A percentile compares a stretch with the other conserved stretches of the same genome.
These are phyloP conservation scores for Argyresthia albistria DNA, from an alignment of 2,888 invertebrate genomes.

Conservation along the genomic window DNA sequence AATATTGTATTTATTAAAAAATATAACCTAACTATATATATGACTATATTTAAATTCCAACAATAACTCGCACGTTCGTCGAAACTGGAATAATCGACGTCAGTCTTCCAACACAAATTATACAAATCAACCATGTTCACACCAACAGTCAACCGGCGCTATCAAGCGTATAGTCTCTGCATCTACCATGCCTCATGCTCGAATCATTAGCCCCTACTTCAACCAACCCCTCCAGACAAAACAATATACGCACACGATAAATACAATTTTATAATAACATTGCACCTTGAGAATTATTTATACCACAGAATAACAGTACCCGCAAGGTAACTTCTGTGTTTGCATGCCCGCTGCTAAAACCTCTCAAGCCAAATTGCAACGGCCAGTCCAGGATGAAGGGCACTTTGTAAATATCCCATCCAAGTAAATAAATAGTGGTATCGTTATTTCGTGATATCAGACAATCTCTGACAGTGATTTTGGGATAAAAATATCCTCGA, in stretches of 20 bases:
- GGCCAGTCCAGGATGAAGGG: too few species aligned
- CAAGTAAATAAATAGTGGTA: too few species aligned
- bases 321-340: too few species aligned
- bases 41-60: constrained; percentile 71
- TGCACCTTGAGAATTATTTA: constrained; percentile 56
- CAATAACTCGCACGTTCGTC: constrained; percentile 68
- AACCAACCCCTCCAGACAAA: too few species aligned
- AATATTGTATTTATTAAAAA: constrained; percentile 73
- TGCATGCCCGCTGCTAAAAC: too few species aligned
- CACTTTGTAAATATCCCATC: too few species aligned
- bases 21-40: constrained; percentile 72
- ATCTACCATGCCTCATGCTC: constrained; percentile 13
- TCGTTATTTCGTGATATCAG: too few species aligned
- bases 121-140: constrained; percentile 47
- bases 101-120: constrained; percentile 68
- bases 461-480: too few species aligned
- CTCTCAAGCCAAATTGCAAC: too few species aligned
- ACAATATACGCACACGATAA: constrained; percentile 2
- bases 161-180: constrained; percentile 29
- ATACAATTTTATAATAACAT: constrained; percentile 52
- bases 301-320: too few species aligned
- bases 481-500: too few species aligned
- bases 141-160: constrained; percentile 39
- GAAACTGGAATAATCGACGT: constrained; percentile 69
- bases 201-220: too few species aligned